A percentile compares a stretch with the other conserved stretches of the same genome.
phyloP scores from a whole-genome alignment of 2,888 invertebrate genomes.

The Napeogenes inachia region DNA sequence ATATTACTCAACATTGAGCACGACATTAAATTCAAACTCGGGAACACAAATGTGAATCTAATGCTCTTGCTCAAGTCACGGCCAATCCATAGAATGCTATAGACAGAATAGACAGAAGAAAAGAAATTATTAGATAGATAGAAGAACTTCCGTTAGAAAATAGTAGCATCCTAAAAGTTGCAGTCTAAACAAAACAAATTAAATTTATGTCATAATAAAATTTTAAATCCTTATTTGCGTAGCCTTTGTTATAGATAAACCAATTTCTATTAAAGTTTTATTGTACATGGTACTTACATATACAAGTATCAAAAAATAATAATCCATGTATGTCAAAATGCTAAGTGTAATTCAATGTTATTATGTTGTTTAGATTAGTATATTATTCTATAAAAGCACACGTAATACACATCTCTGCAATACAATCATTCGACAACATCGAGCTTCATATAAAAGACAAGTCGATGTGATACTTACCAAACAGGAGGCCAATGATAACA shows the following conservation, averaged over 20 bases:
- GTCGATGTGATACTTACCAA: slow-evolving; percentile 81
- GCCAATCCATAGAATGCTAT: slow-evolving; percentile 12
- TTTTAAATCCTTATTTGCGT: neutral
- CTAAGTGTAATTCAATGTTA: too few relatives aligned
- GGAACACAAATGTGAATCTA: too few relatives aligned
- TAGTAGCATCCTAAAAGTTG: slow-evolving; percentile 28
- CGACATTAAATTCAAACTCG: slow-evolving; percentile 9
- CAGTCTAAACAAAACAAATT: slow-evolving; percentile 18
- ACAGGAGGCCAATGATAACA: slow-evolving; percentile 89
- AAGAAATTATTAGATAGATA: slow-evolving; percentile 32
- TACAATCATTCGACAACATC: slow-evolving; percentile 37
- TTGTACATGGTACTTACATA: slow-evolving; percentile 4
- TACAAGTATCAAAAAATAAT: slow-evolving; percentile 1
- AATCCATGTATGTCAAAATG: neutral
- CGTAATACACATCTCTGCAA: slow-evolving; percentile 21
- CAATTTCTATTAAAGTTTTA: slow-evolving; percentile 9
- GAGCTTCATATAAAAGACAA: slow-evolving; percentile 15
- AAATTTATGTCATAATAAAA: neutral
- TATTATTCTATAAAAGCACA: too few relatives aligned
- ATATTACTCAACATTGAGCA: slow-evolving; percentile 6
- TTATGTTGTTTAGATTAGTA: too few relatives aligned
- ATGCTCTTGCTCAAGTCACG: too few relatives aligned
- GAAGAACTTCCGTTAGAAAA: slow-evolving; percentile 39
- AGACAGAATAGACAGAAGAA: slow-evolving; percentile 29
- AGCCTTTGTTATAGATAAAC: slow-evolving; percentile 5